Evolutionary conservation across 2,797 vertebrate species (phyloP).

Genomic region (Pterois miles): DNA sequence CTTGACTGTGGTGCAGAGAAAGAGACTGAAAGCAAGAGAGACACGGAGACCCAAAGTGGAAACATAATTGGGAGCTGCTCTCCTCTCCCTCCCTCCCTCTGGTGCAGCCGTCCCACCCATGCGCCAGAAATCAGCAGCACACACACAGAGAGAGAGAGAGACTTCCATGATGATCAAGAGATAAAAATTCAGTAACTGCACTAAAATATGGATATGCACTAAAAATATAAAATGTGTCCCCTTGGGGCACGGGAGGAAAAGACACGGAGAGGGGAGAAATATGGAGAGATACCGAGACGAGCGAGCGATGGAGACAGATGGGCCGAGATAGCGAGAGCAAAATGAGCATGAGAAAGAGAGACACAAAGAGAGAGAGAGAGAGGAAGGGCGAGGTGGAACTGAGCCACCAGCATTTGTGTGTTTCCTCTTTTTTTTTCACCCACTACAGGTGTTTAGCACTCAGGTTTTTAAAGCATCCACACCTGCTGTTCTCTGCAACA

Average conservation of each 20-base stretch:
- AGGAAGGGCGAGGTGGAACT: conserved; percentile 6
- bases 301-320: conserved; percentile 61
- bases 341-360: conserved; percentile 30
- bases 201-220: conserved; percentile 74
- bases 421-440: background rate
- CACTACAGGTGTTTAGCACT: conserved; percentile 48
- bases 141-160: conserved; percentile 25
- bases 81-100: background rate
- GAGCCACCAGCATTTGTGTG: conserved; percentile 12
- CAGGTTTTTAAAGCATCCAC: conserved; percentile 27
- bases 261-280: conserved; percentile 27
- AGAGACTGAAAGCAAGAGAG: conserved; percentile 44
- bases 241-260: conserved; percentile 41
- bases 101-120: conserved; percentile 64
- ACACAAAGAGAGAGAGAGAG: background rate
- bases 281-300: conserved; percentile 32
- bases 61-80: conserved; percentile 67
- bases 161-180: conserved; percentile 71
- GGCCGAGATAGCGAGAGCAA: conserved; percentile 44
- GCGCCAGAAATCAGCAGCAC: conserved; percentile 54
- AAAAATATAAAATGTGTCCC: conserved; percentile 71
- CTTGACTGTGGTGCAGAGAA: conserved; percentile 60
- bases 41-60: conserved; percentile 61
- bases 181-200: conserved; percentile 67
- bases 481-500: conserved; percentile 37